Conservation (phyloP, 2,797 vertebrate genomes). For the Morelia viridis region DNA sequence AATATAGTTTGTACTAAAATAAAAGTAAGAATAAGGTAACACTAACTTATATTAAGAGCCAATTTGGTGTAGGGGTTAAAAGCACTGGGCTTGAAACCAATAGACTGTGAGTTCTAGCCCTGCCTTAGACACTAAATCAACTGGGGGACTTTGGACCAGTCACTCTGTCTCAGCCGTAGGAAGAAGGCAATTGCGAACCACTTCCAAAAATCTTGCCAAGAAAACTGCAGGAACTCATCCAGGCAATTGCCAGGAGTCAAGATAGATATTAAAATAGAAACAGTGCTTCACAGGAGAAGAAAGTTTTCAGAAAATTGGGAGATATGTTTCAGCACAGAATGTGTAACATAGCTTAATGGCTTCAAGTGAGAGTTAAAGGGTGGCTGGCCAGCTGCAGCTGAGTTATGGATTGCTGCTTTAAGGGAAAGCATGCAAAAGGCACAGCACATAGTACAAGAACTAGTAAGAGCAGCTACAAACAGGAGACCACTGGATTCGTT, state of each 20-base stretch:
- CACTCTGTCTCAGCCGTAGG: neutral
- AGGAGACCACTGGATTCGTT: too few relatives aligned
- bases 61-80: neutral
- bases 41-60: neutral
- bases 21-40: neutral
- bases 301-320: neutral
- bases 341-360: neutral
- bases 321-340: neutral
- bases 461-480: neutral
- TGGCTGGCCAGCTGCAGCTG: neutral
- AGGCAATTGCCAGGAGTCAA: neutral
- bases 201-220: neutral
- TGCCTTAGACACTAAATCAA: neutral
- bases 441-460: neutral
- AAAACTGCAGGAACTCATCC: neutral
- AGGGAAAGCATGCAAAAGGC: neutral
- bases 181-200: neutral
- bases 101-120: neutral
- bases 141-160: neutral
- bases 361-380: neutral
- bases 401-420: neutral
- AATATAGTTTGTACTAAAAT: neutral
- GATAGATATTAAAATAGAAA: neutral
- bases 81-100: neutral
- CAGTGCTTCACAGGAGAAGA: neutral